Percentiles rank a stretch among this genome's conserved stretches.
phyloP scores from a whole-genome alignment of 1,140 invertebrate genomes.

The Pectinophora gossypiella region DNA sequence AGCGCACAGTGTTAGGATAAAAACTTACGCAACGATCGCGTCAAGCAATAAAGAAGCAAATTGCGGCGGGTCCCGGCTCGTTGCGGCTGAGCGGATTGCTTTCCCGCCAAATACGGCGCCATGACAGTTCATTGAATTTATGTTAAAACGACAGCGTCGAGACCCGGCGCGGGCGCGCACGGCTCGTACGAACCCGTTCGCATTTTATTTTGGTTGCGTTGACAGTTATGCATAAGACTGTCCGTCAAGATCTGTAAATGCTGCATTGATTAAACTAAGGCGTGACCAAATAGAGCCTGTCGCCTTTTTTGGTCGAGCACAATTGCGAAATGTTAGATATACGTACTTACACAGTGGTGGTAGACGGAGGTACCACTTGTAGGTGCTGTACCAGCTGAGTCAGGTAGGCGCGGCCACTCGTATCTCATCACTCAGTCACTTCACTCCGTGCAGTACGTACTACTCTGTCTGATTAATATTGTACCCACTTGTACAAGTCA shows the following conservation, averaged over 20 bases:
- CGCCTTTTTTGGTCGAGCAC: constrained; percentile 16
- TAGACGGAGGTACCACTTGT: background rate
- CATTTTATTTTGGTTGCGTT: constrained; percentile 39
- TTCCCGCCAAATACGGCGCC: constrained; percentile 69
- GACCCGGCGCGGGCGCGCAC: background rate
- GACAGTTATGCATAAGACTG: constrained; percentile 37
- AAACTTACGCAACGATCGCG: constrained; percentile 59
- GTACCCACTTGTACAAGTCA: too few relatives aligned
- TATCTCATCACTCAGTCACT: too few relatives aligned
- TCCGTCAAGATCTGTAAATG: constrained; percentile 14
- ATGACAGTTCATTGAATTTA: constrained; percentile 69
- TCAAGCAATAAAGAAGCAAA: constrained; percentile 60
- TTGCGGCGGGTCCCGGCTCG: constrained; percentile 49
- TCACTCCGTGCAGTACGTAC: too few relatives aligned
- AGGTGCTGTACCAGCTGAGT: too few relatives aligned
- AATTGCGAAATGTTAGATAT: too few relatives aligned
- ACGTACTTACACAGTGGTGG: background rate
- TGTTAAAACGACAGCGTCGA: constrained; percentile 47
- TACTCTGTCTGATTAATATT: too few relatives aligned
- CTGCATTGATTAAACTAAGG: constrained; percentile 26
- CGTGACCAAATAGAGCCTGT: constrained; percentile 26
- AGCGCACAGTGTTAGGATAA: constrained; percentile 32
- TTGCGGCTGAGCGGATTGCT: constrained; percentile 68
- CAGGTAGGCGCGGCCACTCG: too few relatives aligned
- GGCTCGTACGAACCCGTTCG: background rate